Evolutionary conservation across 2,797 vertebrate species (phyloP), one percentile per base, ranked within the genome.

Genomic region (Acrossocheilus fasciatus): DNA sequence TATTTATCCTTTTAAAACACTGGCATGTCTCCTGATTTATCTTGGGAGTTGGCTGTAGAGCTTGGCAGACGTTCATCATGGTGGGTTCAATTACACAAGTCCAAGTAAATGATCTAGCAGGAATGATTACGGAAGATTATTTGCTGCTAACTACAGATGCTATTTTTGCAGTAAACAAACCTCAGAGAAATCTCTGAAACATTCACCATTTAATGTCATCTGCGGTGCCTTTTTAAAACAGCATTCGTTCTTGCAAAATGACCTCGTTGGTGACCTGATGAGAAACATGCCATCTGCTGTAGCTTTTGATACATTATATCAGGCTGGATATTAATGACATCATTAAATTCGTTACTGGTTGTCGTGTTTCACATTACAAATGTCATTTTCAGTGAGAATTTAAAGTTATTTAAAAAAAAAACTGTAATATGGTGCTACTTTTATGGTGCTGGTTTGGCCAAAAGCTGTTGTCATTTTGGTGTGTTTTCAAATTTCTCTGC

Each of bases 1-100:
- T 92, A 93, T 94, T 91, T 92, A 88, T 91, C 91, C 91, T 89
- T 89, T 92, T 91, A 94, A 89, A 93, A 92, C 92, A 90, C 90
- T 95, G 93, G 94, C 93, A 93, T 91, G 52, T 76, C 81, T 86
- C 69, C 91, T 94, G 93, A 93, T 89, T 88, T 89, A 89, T 91
- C 90, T 93, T 75, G 91, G 88, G 92, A 92, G 88, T 34, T 89
- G 88, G 90, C 90, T 89, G 69, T 79, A 62, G 47, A 59, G 78
- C 80, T 50, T 36, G 59, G 34, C 82, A 94, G 94, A 92, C 91
- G 90, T 90, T 89, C 90, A 92, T 90, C 92, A 94, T 93, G 93
- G 94, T 91, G 86, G 89, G 90, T 89, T 87, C 93, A 92, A 93
- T 94, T 91, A 91, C 91, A 92, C 94, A 89, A 92, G 69, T 79